Evolutionary conservation across 2,797 vertebrate genomes (phyloP), one percentile per base, ranked within the genome.

Genomic region (Eidolon dupreanum): DNA sequence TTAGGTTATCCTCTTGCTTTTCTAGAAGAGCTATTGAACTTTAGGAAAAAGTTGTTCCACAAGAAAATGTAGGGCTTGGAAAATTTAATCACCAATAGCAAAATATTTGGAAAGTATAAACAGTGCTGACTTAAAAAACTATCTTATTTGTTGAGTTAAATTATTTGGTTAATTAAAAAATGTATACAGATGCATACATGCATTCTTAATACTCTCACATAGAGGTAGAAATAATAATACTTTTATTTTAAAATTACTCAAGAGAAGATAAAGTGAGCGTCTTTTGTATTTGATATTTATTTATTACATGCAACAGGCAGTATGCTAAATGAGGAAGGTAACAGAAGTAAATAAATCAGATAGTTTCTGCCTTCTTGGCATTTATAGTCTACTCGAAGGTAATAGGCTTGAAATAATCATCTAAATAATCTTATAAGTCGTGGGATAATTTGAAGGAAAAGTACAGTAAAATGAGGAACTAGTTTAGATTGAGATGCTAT

Each of bases 381-480:
- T 71, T 71, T 90, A 12, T 6, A 26, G 17, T 85, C 63, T 78
- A 51, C n/a, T 61, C 28, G n/a, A 63, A 90, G 36, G 81, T 90
- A 77, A 70, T 53, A 70, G 93, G 53, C 13, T 81, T 31, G 46
- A 53, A 90, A 28, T 61, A 61, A 84, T 68, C 51, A 94, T 41
- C 78, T 61, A 70, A 41, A 41, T 77, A 89, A 63, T 53, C 28
- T 16, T 33, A 57, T 2, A 86, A 55, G 10, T 78, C 28, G 31
- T 66, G 43, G 28, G n/a, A 53, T 77, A 90, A 77, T 94, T 87
- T 90, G 87, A 90, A 77, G 70, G 79, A 77, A 84, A 65, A 46
- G 15, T 79, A 74, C 2, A 90, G 12, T 78, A 57, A 89, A 75
- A 63, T 71, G 19, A 73, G 33, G 17, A 77, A 59, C 65, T 79